Percentiles rank a stretch among this genome's conserved stretches.
phyloP scores from a whole-genome alignment of 2,113 vertebrate genomes.

The Ceyx margarethae region DNA sequence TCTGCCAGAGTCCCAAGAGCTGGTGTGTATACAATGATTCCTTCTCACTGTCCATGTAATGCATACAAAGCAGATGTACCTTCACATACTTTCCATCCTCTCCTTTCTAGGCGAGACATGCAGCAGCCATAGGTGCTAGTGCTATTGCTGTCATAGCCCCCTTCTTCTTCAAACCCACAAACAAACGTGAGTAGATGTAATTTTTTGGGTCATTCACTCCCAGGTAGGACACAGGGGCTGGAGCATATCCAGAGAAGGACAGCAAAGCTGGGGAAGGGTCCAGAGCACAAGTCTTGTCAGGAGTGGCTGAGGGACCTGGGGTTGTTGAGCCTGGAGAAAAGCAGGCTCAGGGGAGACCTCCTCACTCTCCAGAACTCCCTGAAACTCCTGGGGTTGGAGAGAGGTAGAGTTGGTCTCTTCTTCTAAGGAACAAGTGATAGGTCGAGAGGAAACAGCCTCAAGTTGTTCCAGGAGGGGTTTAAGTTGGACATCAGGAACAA shows the following conservation, averaged over 20 bases:
- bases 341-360: background rate
- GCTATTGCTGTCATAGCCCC: constrained; percentile 90
- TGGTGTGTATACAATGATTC: constrained; percentile 70
- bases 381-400: background rate
- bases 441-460: background rate
- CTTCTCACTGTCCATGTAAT: background rate
- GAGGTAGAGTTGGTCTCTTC: background rate
- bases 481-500: background rate
- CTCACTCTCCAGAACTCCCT: background rate
- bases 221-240: background rate
- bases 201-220: background rate
- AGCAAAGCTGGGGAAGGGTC: background rate
- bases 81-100: background rate
- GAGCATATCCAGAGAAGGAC: background rate
- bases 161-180: constrained; percentile 86
- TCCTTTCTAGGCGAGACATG: constrained; percentile 83
- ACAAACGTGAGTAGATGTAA: constrained; percentile 74
- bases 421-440: background rate
- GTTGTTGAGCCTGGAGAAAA: background rate
- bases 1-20: constrained; percentile 87
- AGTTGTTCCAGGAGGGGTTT: background rate
- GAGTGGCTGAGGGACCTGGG: background rate
- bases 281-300: background rate
- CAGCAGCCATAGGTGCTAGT: constrained; percentile 79
- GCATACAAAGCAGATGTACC: background rate